Conservation (phyloP, 2,797 vertebrate genomes). For the Coccyzus lansbergi region DNA sequence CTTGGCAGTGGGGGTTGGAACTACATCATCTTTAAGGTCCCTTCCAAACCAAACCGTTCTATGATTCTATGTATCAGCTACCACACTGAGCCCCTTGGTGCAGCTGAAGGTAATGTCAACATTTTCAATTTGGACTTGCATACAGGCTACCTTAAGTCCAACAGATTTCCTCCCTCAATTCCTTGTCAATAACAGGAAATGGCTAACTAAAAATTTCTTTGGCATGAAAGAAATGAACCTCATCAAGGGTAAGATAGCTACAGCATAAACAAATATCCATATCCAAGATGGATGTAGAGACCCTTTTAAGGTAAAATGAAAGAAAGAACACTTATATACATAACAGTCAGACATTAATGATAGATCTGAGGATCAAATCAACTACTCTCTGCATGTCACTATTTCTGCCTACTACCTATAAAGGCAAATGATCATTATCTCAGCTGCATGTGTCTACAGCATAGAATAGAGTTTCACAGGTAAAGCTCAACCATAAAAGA, state of each 20-base stretch:
- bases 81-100: accelerated
- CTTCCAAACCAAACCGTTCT: too few species aligned
- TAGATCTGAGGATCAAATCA: background rate
- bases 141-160: background rate
- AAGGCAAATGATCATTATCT: background rate
- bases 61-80: background rate
- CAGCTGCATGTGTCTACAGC: background rate
- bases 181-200: background rate
- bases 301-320: background rate
- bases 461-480: background rate
- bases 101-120: background rate
- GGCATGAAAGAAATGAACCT: background rate
- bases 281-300: background rate
- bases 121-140: background rate
- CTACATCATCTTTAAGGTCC: too few species aligned
- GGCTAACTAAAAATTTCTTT: background rate
- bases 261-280: background rate
- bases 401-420: background rate
- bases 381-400: background rate
- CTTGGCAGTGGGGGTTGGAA: too few species aligned
- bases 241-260: background rate
- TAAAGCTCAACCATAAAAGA: background rate
- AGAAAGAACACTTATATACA: background rate
- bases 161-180: background rate
- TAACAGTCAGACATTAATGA: background rate